These are phyloP conservation scores for Eleginops maclovinus DNA, from an alignment of 2,113 vertebrate genomes.

Conservation along the genomic window DNA sequence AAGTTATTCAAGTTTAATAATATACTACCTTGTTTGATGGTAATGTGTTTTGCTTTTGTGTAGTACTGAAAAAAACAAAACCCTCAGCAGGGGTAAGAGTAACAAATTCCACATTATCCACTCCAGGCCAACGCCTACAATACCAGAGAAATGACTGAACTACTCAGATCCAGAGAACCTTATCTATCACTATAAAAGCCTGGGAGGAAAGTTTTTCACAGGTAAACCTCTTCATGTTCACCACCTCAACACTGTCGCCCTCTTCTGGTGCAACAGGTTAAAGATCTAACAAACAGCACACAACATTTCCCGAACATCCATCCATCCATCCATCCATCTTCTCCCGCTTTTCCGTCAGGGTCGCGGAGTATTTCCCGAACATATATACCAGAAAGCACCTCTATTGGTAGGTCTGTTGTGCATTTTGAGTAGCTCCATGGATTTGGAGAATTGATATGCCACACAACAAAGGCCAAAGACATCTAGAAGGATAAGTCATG, in stretches of 20 bases:
- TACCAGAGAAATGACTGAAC: not conserved
- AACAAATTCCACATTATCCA: not conserved
- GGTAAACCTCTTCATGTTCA: not conserved
- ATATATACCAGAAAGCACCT: not conserved
- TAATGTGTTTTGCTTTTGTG: not conserved
- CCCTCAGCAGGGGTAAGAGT: no score
- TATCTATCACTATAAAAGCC: not conserved
- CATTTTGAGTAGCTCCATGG: not conserved
- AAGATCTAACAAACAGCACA: not conserved
- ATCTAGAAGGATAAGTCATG: not conserved
- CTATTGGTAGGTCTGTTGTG: not conserved
- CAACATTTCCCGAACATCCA: not conserved
- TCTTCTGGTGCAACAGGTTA: slow-evolving; percentile 54
- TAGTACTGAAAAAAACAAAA: not conserved
- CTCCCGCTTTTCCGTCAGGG: no score
- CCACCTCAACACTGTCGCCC: slow-evolving; percentile 53
- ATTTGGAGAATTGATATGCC: not conserved
- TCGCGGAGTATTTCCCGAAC: not conserved
- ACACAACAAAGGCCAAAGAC: not conserved
- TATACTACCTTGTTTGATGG: not conserved
- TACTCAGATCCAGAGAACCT: not conserved
- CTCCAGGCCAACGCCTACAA: slow-evolving; percentile 1
- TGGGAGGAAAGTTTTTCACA: slow-evolving; percentile 8
- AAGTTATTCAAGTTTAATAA: not conserved
- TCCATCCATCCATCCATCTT: no score